Percentiles rank a stretch among this genome's conserved stretches.
Conservation (phyloP, 2,113 vertebrate genomes). For the Cephalopterus ornatus region DNA sequence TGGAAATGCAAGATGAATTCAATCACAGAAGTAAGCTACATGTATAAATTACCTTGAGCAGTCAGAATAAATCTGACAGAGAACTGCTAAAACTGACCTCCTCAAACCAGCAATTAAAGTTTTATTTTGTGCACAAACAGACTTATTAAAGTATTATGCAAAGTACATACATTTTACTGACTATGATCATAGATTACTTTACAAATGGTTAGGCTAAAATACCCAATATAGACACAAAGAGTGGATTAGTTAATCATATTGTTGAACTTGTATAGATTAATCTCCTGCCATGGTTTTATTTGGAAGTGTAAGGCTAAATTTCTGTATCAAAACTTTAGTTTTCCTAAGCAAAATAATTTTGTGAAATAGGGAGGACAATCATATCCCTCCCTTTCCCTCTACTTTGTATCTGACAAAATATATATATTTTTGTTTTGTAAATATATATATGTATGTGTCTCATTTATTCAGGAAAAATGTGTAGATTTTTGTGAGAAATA, state of each 20-base stretch:
- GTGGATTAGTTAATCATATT: constrained; percentile 54
- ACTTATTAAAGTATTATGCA: constrained; percentile 61
- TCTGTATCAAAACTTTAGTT: neutral
- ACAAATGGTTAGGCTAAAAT: constrained; percentile 1
- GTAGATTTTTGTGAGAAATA: neutral
- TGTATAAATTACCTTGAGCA: constrained; percentile 26
- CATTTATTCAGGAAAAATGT: neutral
- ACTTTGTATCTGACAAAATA: neutral
- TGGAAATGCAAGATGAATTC: neutral
- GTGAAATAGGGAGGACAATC: neutral
- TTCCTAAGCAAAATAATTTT: neutral
- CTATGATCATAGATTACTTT: constrained; percentile 56
- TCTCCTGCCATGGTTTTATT: constrained; percentile 1
- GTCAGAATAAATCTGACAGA: constrained; percentile 22
- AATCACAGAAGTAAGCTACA: neutral
- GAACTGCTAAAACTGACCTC: neutral
- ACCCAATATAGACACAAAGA: constrained; percentile 15
- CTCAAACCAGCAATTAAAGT: constrained; percentile 40
- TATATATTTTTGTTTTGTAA: too few relatives aligned
- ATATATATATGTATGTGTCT: neutral
- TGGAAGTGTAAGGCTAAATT: constrained; percentile 30
- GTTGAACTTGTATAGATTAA: constrained; percentile 18
- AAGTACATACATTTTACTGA: constrained; percentile 41
- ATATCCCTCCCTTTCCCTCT: neutral
- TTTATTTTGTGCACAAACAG: constrained; percentile 12